Evolutionary conservation across 2,888 invertebrate genomes (phyloP), one percentile per base, ranked within the genome.

Genomic region (Aphrophora alni): DNA sequence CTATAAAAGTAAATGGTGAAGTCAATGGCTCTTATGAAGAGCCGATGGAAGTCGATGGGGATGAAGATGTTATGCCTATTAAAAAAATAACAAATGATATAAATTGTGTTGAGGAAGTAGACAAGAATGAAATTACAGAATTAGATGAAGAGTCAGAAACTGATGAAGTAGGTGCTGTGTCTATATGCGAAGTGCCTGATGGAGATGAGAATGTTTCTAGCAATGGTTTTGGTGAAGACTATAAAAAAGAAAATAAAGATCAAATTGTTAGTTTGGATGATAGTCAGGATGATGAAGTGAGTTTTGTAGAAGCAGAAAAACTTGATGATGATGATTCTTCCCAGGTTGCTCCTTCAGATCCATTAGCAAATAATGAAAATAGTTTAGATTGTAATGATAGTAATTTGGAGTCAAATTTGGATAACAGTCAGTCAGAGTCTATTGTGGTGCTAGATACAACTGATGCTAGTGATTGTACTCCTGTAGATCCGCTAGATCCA

Each of bases 21-120:
- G 86, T 89, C 82, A 89, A 89, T 84, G 89, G 89, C 59, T 87
- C 86, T 77, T 87, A 86, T 83, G 87, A 87, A 26, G 86, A 85
- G 73, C 78, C 78, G 82, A 83, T 84, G 85, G 86, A 85, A 33
- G 85, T 81, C 3, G 77, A 75, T 38, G 81, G 77, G 17, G 51
- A 71, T 59, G 38, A 59, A 4, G 44, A 75, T 27, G 78, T 75
- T 7, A 82, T 78, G 27, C 8, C 71, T 69, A 38, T 80, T 0
- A 80, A 80, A 25, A 80, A 80, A 51, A 59, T 79, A 0, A 76
- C 74, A 24, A 78, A 68, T 71, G 78, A 81, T 70, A 82, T 84
- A 25, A 82, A 85, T 25, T 77, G 82, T n/a, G 84, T 85, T 75
- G 84, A 80, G 76, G 83, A 84, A 76, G 81, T 78, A 78, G 81